These are phyloP conservation scores for Enteromius radiatus DNA, from an alignment of 2,797 vertebrate genomes.

Conservation along the genomic window DNA sequence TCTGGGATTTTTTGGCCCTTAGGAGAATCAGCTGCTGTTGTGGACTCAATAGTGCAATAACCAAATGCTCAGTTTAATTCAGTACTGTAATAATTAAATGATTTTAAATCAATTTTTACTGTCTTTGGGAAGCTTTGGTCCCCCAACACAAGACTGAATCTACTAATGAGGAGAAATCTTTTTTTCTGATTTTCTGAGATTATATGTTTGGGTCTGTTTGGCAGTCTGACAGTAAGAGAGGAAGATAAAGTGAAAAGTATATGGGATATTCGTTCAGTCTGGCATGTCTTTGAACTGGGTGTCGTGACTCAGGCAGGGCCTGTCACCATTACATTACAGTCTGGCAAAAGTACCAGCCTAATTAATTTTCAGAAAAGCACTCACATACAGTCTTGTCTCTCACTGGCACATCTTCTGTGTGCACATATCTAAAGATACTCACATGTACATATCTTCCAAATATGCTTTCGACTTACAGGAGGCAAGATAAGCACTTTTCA, in stretches of 20 bases:
- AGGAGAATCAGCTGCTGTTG: slow-evolving; percentile 22
- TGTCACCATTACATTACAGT: slow-evolving; percentile 33
- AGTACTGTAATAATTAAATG: background rate
- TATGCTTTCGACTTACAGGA: background rate
- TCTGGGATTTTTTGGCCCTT: slow-evolving; percentile 16
- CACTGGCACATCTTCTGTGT: background rate
- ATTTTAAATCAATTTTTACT: background rate
- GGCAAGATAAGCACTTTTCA: background rate
- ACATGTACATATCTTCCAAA: background rate
- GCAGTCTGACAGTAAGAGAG: slow-evolving; percentile 14
- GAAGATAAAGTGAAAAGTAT: slow-evolving; percentile 15
- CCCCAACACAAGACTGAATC: slow-evolving; percentile 1
- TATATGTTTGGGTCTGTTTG: slow-evolving; percentile 38
- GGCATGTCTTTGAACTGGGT: slow-evolving; percentile 53
- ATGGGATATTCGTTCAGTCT: slow-evolving; percentile 24
- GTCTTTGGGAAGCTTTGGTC: slow-evolving; percentile 6
- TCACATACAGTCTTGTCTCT: background rate
- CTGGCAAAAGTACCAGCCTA: slow-evolving; percentile 38
- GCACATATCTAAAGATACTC: background rate
- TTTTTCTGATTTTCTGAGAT: slow-evolving; percentile 25
- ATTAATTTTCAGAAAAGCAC: slow-evolving; percentile 30
- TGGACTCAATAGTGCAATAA: slow-evolving; percentile 1
- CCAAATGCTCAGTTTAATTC: background rate
- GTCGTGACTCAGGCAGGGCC: slow-evolving; percentile 22
- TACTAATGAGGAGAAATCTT: background rate